A percentile compares a stretch with the other conserved stretches of the same genome.
phyloP scores from a whole-genome alignment of 2,888 invertebrate genomes.

The Villa cingulata region DNA sequence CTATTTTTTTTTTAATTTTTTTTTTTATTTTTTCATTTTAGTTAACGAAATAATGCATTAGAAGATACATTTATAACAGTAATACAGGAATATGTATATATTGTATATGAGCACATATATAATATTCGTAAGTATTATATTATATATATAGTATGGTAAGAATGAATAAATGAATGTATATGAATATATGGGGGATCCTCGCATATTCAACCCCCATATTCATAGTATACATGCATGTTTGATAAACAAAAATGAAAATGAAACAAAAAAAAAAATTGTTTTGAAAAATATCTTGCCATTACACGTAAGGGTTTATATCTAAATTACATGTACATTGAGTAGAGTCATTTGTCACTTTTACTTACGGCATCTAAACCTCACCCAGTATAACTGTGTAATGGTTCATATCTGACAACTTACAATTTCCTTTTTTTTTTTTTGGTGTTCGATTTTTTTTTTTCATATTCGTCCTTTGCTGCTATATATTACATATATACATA shows the following conservation, averaged over 20 bases:
- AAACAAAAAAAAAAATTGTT: slow-evolving; percentile 6
- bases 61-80: no score
- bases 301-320: slow-evolving; percentile 4
- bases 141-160: no score
- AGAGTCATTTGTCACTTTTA: not conserved
- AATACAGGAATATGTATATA: no score
- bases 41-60: no score
- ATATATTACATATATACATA: no score
- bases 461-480: not conserved
- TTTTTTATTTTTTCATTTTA: no score
- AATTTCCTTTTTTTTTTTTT: not conserved
- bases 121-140: no score
- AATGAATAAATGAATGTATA: no score
- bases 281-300: slow-evolving; percentile 19
- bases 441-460: no score
- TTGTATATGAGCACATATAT: no score
- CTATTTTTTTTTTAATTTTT: no score
- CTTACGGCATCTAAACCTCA: not conserved
- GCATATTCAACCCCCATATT: not conserved
- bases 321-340: not conserved
- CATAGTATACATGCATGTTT: not conserved
- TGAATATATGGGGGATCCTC: no score
- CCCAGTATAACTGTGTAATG: not conserved
- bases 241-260: not conserved
- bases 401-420: not conserved